These are phyloP conservation scores for Apis laboriosa DNA, from an alignment of 1,140 invertebrate species.

Conservation along the genomic window DNA sequence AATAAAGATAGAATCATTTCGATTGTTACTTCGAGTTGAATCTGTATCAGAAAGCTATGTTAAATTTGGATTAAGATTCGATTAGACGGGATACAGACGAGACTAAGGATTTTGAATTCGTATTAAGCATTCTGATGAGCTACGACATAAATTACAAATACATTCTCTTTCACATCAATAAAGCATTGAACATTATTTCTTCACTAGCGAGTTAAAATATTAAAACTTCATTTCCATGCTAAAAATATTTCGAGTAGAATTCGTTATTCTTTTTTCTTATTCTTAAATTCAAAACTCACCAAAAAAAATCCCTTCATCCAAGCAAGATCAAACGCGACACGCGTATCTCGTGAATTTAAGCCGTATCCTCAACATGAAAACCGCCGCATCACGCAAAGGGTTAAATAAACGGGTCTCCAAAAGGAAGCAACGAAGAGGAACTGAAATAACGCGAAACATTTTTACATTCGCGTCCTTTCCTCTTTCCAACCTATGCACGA, in stretches of 20 bases:
- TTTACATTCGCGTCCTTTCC: constrained; percentile 18
- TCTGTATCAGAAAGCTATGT: neutral
- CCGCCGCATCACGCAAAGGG: neutral
- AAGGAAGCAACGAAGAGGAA: constrained; percentile 9
- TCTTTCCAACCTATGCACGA: neutral
- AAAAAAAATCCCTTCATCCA: neutral
- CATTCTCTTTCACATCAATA: neutral
- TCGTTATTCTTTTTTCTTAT: neutral
- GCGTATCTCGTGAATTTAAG: neutral
- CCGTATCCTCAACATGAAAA: neutral
- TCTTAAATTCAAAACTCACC: neutral
- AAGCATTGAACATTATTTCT: neutral
- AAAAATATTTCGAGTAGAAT: no score
- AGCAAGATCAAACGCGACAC: neutral
- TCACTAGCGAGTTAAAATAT: no score
- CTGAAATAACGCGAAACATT: constrained; percentile 35
- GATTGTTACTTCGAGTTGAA: neutral
- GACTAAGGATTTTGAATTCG: neutral
- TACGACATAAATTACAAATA: neutral
- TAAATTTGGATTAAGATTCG: neutral
- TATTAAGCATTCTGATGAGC: neutral
- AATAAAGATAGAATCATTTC: neutral
- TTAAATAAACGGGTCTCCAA: constrained; percentile 16
- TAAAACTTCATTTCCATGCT: no score
- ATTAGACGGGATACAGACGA: neutral